Base-by-base conservation (phyloP, 2,113 vertebrate genomes). In the Grammomys surdaster region DNA sequence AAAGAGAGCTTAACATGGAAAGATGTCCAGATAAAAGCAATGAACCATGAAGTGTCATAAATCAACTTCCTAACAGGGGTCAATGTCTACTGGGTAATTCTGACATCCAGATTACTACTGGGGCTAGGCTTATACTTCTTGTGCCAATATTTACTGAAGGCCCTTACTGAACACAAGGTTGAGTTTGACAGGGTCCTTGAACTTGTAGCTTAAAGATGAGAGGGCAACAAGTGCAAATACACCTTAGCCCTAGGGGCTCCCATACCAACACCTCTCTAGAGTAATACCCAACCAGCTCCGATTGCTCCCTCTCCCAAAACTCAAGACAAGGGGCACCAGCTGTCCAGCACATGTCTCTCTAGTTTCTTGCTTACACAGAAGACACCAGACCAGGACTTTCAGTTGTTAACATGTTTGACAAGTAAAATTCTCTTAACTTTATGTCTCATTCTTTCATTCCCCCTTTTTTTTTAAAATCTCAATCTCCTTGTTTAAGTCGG, bases 81-180 rank as follows among this genome's bases (percentile, higher is more conserved):
- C 36, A 46, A 22, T 69, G 82, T 90, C 86, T 92, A 84, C 43
- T 90, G 43, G 76, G n/a, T 67, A 84, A 76, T n/a, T 92, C 67
- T 75, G 8, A 89, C 17, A 58, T 6, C 31, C 72, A 20, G 28
- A 48, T 75, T 24, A 81, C 24, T 60, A n/a, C n/a, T 46, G 33
- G 7, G 33, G 14, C 28, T 54, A 60, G 48, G 31, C 46, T 46
- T 0, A 20, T 43, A 88, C 11, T 85, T 84, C 40, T 54, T 93
- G n/a, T 28, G 54, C 40, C 85, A 65, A 72, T 88, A 51, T 70
- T 75, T 80, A 92, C 0, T 2, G 12, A 77, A 63, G 46, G 76
- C n/a, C 43, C 67, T 46, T 89, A 28, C 12, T 28, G 11, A 90
- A 76, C 36, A 82, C 26, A 40, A 89, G 89, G 43, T 14, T 67